Conservation (phyloP, 1,140 invertebrate genomes). For the Drosophila sp. region DNA sequence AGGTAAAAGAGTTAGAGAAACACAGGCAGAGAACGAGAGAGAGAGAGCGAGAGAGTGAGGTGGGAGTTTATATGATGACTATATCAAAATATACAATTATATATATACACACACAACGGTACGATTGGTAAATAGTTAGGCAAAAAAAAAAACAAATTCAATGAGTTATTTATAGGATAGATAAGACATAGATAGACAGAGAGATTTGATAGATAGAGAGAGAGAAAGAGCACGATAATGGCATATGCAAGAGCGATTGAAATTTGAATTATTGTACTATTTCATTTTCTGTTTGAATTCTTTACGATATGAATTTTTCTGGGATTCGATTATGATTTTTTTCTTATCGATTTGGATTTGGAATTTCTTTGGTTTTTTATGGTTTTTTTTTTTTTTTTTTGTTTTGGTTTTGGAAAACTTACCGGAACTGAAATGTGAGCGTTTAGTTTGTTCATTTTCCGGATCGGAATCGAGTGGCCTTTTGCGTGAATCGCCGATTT, state of each 20-base stretch:
- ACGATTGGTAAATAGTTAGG: constrained; percentile 56
- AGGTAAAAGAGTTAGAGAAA: constrained; percentile 23
- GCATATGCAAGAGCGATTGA: constrained; percentile 74
- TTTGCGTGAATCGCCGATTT: constrained; percentile 91
- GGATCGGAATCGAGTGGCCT: constrained; percentile 91
- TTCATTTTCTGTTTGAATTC: constrained; percentile 28
- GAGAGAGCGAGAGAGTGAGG: neutral
- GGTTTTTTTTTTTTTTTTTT: constrained; percentile 52
- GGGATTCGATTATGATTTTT: constrained; percentile 48
- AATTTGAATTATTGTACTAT: constrained; percentile 41
- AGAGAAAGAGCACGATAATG: constrained; percentile 63
- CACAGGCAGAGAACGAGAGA: constrained; percentile 27
- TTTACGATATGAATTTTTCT: constrained; percentile 44
- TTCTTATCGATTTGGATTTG: constrained; percentile 28
- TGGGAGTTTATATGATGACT: constrained; percentile 19
- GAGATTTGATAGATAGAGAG: constrained; percentile 19
- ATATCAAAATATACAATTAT: constrained; percentile 33
- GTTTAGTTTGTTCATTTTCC: constrained; percentile 92
- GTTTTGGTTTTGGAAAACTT: constrained; percentile 81
- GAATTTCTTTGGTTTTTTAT: constrained; percentile 21
- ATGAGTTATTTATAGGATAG: constrained; percentile 63
- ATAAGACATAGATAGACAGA: constrained; percentile 32
- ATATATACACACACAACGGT: constrained; percentile 18
- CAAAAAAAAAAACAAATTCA: constrained; percentile 38
- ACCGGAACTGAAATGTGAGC: constrained; percentile 94